Base-by-base conservation (phyloP, 2,797 vertebrate species). In the Peromyscus melanophrys region DNA sequence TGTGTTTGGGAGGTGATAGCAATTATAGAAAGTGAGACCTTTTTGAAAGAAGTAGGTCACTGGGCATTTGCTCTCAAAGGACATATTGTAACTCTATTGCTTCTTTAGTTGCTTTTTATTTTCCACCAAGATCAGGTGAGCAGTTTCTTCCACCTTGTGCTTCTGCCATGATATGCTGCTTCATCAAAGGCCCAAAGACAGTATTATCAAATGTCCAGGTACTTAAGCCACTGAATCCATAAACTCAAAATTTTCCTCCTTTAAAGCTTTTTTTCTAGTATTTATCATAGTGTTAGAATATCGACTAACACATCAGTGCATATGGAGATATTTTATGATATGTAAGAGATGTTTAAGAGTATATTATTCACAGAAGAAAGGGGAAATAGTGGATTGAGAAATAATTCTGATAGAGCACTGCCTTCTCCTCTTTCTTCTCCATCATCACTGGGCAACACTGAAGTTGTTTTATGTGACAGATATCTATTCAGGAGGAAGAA, bases 261-360 rank as follows among this genome's bases (percentile, higher is more conserved):
- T 67, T 81, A 23, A 55, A 57, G 8, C 27, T 49, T 2, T 0
- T 29, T 80, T 31, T 43, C n/a, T 40, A 43, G 4, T 67, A 69
- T 55, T 67, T 90, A 52, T 52, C 17, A 55, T 4, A 80, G 63
- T 49, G 17, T 8, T 13, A 69, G 21, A 73, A 61, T 85, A 19
- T 17, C 9, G 6, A 16, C 1, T 4, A 82, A 16, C 11, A 17
- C 5, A n/a, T 46, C 4, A 71, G 1, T 34, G 61, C 6, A 4
- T n/a, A 31, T 25, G 19, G 19, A 71, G n/a, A 40, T 23, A 9
- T 73, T 71, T 73, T 73, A 23, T 73, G 37, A 37, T 23, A 73
- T 73, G 4, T 23, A 73, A 40, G n/a, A 37, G n/a, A 11, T 23
- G 19, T 11, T 37, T 73, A 37, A 10, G 29, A 71, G 1, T 27